Conservation (phyloP, 2,797 vertebrate species). For the Craterocephalus amniculus region DNA sequence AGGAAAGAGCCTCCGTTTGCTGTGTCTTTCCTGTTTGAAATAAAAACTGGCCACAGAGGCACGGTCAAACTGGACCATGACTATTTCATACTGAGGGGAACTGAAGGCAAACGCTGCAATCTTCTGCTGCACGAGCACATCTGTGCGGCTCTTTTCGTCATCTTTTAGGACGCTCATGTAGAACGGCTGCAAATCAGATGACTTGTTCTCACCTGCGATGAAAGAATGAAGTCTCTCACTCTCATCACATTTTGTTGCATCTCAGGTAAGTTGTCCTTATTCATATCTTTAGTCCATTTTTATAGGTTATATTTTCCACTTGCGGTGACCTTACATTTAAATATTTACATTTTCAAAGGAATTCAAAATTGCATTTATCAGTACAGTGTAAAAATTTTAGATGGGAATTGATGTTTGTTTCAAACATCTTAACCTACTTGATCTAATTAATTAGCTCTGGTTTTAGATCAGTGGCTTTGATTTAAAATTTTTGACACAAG, state of each 20-base stretch:
- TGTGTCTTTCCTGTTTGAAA: not conserved
- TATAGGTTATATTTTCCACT: too few relatives aligned
- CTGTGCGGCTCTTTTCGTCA: conserved; percentile 1
- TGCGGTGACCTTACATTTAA: not conserved
- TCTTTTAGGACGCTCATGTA: not conserved
- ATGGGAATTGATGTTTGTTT: not conserved
- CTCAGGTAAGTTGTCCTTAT: conserved; percentile 56
- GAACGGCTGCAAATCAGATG: conserved; percentile 30
- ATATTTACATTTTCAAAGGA: not conserved
- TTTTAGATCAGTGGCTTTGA: not conserved
- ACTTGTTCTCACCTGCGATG: conserved; percentile 13
- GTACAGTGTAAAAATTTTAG: not conserved
- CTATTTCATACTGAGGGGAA: conserved; percentile 21
- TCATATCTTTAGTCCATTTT: not conserved
- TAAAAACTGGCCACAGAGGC: not conserved
- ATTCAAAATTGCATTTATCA: not conserved
- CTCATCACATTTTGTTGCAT: conserved; percentile 43
- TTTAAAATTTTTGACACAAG: not conserved
- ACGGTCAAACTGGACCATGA: not conserved
- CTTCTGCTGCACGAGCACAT: conserved; percentile 6
- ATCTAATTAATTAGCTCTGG: not conserved
- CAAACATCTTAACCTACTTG: not conserved
- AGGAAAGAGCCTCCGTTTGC: not conserved
- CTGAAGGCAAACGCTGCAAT: conserved; percentile 7
- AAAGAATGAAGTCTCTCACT: conserved; percentile 59